A percentile compares a stretch with the other conserved stretches of the same genome.
Evolutionary conservation across 2,113 vertebrate species (phyloP).

Genomic region (Oenanthe oenanthe): DNA sequence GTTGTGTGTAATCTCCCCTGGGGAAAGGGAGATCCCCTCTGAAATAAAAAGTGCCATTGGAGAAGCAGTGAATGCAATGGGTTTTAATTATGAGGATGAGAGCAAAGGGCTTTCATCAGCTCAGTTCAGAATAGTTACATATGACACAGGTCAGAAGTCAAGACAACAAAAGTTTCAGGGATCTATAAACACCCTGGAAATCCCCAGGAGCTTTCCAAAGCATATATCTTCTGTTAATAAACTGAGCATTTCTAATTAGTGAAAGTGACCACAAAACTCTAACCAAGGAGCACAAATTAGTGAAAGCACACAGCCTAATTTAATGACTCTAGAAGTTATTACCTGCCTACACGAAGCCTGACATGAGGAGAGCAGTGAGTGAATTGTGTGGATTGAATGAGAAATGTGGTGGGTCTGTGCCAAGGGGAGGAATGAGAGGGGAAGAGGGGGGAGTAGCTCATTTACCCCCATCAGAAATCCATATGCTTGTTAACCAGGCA

Average conservation of each 20-base stretch:
- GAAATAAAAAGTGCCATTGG: neutral
- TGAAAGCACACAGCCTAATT: slow-evolving; percentile 40
- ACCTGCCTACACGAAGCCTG: neutral
- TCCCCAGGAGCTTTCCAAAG: neutral
- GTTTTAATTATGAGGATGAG: neutral
- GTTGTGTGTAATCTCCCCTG: neutral
- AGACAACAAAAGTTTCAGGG: neutral
- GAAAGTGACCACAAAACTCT: slow-evolving; percentile 38
- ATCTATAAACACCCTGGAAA: neutral
- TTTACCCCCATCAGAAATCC: slow-evolving; percentile 66
- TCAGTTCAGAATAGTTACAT: neutral
- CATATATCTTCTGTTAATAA: slow-evolving; percentile 8
- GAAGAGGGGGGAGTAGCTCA: neutral
- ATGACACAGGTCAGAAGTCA: neutral
- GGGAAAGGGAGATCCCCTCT: neutral
- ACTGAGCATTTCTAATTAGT: slow-evolving; percentile 12
- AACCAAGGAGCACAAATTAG: slow-evolving; percentile 47
- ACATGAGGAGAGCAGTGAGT: slow-evolving; percentile 32
- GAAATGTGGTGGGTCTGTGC: neutral
- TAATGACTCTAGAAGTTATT: slow-evolving; percentile 60
- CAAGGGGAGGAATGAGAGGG: neutral
- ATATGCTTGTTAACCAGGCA: slow-evolving; percentile 53
- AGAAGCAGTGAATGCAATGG: neutral
- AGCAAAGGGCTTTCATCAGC: neutral
- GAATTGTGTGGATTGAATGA: slow-evolving; percentile 35